These are phyloP conservation scores for Auanema sp. DNA, from an alignment of 2,888 invertebrate species.

Conservation along the genomic window DNA sequence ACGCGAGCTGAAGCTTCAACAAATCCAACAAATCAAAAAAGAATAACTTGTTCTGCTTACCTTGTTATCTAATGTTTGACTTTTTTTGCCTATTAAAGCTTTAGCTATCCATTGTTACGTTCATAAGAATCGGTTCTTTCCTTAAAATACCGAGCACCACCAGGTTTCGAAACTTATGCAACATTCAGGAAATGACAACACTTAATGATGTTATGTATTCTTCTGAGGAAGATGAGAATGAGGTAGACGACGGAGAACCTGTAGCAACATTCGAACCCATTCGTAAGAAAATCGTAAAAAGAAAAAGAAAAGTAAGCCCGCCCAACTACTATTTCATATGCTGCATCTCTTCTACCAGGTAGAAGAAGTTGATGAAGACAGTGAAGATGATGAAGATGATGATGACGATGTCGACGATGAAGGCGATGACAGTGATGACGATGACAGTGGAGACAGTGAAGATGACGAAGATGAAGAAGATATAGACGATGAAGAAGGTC, in stretches of 20 bases:
- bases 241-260: conserved; percentile 18
- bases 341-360: no score
- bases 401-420: not conserved
- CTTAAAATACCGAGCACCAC: no score
- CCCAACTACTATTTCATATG: no score
- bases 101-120: not conserved
- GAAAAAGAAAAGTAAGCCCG: conserved; percentile 2
- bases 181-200: conserved; percentile 23
- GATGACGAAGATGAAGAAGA: conserved; percentile 13
- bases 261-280: not conserved
- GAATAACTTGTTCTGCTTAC: not conserved
- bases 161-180: no score
- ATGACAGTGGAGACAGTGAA: conserved; percentile 14
- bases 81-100: conserved; percentile 1
- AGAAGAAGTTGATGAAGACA: not conserved
- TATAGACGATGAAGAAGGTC: no score
- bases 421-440: not conserved
- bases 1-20: conserved; percentile 24
- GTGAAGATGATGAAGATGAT: not conserved
- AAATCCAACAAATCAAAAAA: conserved; percentile 16
- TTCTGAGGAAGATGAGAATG: conserved; percentile 25
- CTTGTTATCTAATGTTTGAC: conserved; percentile 11
- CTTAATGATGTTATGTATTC: conserved; percentile 34
- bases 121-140: conserved; percentile 1
- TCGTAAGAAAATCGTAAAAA: not conserved